Evolutionary conservation across 2,888 invertebrate genomes (phyloP), one percentile per base, ranked within the genome.

Genomic region (Morinoia aosen): DNA sequence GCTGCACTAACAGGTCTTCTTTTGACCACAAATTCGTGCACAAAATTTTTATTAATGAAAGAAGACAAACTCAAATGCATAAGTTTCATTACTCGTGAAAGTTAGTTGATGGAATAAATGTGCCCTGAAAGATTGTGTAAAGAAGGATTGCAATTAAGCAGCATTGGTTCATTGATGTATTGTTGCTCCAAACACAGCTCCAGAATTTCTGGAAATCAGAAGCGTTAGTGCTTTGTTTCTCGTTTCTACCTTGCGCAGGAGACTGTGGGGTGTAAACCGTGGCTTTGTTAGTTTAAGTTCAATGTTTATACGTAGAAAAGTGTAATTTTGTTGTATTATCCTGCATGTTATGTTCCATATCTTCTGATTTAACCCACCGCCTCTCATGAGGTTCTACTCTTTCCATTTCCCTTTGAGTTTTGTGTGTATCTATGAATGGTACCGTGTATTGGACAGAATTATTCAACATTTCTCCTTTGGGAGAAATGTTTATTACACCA

Each of bases 331-430:
- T 90, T 90, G 90, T 90, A 90, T 90, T 90, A 48, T 14, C 39
- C 39, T 90, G 90, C 90, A 40, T 90, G 90, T 90, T 90, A 48
- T 90, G 90, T 48, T 90, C 16, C 90, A 40, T 90, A 90, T 90
- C 40, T 48, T 48, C 48, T 90, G 90, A 90, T 40, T 90, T 90
- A 90, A 40, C 90, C 90, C 48, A 90, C 76, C 76, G 76, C 76
- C 76, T 76, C 76, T 76, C 33, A 4, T 76, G 76, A 76, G 76
- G 25, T 76, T 76, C 76, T 76, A 16, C 76, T 76, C 76, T 76
- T 76, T 76, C 76, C 76, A 76, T 10, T 76, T 76, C 7, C 2
- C 33, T 3, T 76, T 76, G 25, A 76, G 76, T 76, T 76, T 8
- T 76, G 25, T 76, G 76, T 76, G 76, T 19, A 76, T 76, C 76